Conservation (phyloP, 2,888 invertebrate species). For the Argyresthia goedartella region DNA sequence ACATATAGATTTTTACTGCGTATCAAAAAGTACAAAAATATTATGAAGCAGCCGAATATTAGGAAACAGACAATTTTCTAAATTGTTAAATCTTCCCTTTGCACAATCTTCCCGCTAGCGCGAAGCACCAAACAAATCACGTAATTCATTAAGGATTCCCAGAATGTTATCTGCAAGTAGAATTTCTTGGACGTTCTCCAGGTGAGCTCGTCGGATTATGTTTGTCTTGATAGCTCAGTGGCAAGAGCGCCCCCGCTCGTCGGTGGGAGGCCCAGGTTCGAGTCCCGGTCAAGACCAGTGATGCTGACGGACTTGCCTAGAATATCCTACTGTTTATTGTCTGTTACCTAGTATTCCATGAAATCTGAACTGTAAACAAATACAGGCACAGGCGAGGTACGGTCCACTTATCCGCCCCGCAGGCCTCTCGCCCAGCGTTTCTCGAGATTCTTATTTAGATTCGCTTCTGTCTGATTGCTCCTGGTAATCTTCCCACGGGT, state of each 20-base stretch:
- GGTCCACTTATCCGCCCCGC: slow-evolving; percentile 25
- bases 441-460: slow-evolving; percentile 72
- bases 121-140: no score
- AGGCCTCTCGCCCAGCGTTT: slow-evolving; percentile 50
- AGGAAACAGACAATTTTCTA: no score
- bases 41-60: no score
- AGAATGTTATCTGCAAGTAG: neutral
- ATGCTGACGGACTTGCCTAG: slow-evolving; percentile 28
- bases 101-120: no score
- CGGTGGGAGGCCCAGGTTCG: slow-evolving; percentile 64
- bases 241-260: slow-evolving; percentile 52
- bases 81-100: no score
- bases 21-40: no score
- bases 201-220: neutral
- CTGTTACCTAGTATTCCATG: neutral
- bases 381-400: no score
- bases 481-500: slow-evolving; percentile 69
- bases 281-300: slow-evolving; percentile 66
- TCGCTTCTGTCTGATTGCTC: slow-evolving; percentile 72
- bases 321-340: slow-evolving; percentile 14
- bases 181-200: neutral
- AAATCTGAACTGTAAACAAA: no score
- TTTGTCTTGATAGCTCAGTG: slow-evolving; percentile 69
- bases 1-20: no score
- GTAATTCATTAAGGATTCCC: neutral